phyloP scores from a whole-genome alignment of 1,140 invertebrate species.

The Phthorimaea operculella region DNA sequence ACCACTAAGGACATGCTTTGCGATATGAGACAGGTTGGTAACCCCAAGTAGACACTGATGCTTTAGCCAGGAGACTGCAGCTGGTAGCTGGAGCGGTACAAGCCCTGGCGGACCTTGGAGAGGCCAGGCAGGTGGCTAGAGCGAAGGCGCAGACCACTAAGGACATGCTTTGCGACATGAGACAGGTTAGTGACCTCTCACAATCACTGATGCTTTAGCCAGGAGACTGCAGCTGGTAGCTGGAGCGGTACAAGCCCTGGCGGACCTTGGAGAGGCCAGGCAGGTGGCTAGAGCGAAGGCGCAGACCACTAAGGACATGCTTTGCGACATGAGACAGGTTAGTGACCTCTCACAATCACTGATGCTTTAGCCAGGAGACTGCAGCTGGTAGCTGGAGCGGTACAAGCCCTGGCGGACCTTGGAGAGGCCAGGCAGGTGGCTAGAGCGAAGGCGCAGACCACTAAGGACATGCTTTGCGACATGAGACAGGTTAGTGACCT shows the following conservation, averaged over 20 bases:
- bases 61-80: slow-evolving; percentile 79
- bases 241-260: slow-evolving; percentile 76
- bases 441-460: slow-evolving; percentile 48
- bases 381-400: slow-evolving; percentile 78
- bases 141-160: slow-evolving; percentile 55
- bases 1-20: slow-evolving; percentile 50
- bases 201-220: slow-evolving; percentile 82
- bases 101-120: slow-evolving; percentile 78
- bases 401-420: slow-evolving; percentile 78
- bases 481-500: slow-evolving; percentile 58
- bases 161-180: slow-evolving; percentile 54
- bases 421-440: slow-evolving; percentile 71
- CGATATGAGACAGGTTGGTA: slow-evolving; percentile 53
- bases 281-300: slow-evolving; percentile 51
- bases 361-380: slow-evolving; percentile 80
- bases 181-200: slow-evolving; percentile 61
- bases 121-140: slow-evolving; percentile 63
- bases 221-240: slow-evolving; percentile 80
- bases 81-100: slow-evolving; percentile 79
- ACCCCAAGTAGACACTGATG: slow-evolving; percentile 78
- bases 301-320: slow-evolving; percentile 48
- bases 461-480: slow-evolving; percentile 49
- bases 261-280: slow-evolving; percentile 77
- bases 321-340: slow-evolving; percentile 59
- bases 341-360: no score